phyloP scores from a whole-genome alignment of 2,113 vertebrate genomes.

The Stegostoma tigrinum region DNA sequence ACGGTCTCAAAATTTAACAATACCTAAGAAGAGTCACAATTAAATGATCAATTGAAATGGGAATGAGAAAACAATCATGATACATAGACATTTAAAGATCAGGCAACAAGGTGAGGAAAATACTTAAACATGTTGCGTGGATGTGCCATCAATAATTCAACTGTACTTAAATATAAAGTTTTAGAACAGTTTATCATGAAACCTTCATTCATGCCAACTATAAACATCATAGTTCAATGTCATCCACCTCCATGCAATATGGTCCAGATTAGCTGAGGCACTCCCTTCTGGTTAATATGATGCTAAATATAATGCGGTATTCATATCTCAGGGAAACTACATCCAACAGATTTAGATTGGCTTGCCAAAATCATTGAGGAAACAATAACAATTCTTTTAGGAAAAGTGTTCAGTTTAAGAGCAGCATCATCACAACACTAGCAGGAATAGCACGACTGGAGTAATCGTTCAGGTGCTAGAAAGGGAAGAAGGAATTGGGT shows the following conservation, averaged over 20 bases:
- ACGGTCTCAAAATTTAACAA: background rate
- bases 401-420: background rate
- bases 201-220: background rate
- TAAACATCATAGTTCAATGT: background rate
- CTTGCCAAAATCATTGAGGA: background rate
- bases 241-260: background rate
- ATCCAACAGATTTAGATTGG: background rate
- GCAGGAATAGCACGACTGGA: background rate
- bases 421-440: background rate
- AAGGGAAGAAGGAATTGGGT: background rate
- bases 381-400: background rate
- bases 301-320: background rate
- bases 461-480: background rate
- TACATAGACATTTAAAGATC: background rate
- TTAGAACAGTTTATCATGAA: background rate
- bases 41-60: background rate
- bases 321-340: background rate
- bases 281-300: background rate
- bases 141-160: background rate
- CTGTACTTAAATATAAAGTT: background rate
- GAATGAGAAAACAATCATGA: background rate
- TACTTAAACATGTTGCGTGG: background rate
- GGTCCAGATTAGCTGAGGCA: background rate
- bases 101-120: background rate
- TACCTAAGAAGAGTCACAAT: background rate